These are phyloP conservation scores for Anisognathus igniventris DNA, from an alignment of 2,797 vertebrate genomes.

Conservation along the genomic window DNA sequence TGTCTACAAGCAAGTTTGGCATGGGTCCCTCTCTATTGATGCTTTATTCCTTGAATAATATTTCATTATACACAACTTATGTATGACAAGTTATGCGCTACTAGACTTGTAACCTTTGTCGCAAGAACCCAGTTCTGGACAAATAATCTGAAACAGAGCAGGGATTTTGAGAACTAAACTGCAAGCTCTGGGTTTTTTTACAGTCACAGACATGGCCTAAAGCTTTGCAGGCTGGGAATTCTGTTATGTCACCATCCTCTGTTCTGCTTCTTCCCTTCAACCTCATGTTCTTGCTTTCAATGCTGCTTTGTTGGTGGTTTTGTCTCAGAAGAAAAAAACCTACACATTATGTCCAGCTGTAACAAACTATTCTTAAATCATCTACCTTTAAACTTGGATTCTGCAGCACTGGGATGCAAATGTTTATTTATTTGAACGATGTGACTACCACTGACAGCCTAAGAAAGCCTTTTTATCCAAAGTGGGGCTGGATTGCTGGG, in stretches of 20 bases:
- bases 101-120: neutral
- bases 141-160: neutral
- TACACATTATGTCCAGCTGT: neutral
- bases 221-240: neutral
- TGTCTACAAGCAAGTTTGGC: neutral
- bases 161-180: neutral
- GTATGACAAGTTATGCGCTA: neutral
- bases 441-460: neutral
- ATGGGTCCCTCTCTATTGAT: neutral
- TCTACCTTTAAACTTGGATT: neutral
- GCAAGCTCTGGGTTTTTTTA: neutral
- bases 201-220: neutral
- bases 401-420: neutral
- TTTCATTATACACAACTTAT: neutral
- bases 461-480: neutral
- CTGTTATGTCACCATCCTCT: neutral
- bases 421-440: neutral
- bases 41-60: neutral
- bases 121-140: neutral
- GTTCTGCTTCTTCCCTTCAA: neutral
- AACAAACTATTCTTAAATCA: neutral
- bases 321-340: neutral
- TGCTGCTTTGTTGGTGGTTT: neutral
- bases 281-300: neutral
- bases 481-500: neutral